Conservation (phyloP, 2,797 vertebrate genomes). For the Acanthis flammea region DNA sequence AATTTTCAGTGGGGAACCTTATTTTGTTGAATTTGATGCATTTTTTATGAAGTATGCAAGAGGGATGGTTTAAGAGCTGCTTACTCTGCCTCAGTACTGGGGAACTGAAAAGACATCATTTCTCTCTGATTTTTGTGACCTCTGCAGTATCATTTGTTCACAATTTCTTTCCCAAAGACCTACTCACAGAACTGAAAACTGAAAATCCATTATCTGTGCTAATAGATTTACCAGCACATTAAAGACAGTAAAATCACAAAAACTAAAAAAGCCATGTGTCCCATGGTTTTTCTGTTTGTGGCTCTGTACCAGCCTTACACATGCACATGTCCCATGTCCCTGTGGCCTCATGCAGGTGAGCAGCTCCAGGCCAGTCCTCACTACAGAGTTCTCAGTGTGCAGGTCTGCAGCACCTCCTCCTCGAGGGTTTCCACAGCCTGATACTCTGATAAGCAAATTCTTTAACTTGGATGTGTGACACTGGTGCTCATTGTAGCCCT, state of each 20-base stretch:
- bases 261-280: not conserved
- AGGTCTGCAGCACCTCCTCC: not conserved
- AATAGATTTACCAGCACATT: not conserved
- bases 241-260: not conserved
- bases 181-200: not conserved
- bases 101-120: not conserved
- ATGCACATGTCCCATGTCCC: not conserved
- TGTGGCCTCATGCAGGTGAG: not conserved
- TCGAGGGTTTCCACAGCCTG: not conserved
- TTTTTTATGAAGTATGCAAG: not conserved
- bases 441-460: not conserved
- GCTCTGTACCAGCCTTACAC: not conserved
- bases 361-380: not conserved
- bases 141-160: accelerated
- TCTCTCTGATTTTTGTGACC: not conserved
- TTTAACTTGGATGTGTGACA: not conserved
- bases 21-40: not conserved
- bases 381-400: not conserved
- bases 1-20: not conserved
- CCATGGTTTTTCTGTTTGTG: not conserved
- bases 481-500: not conserved
- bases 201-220: not conserved
- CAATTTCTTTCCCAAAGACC: not conserved
- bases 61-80: not conserved
- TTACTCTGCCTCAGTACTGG: not conserved